Conservation (phyloP, 2,113 vertebrate species). For the Formicarius rufipectus region DNA sequence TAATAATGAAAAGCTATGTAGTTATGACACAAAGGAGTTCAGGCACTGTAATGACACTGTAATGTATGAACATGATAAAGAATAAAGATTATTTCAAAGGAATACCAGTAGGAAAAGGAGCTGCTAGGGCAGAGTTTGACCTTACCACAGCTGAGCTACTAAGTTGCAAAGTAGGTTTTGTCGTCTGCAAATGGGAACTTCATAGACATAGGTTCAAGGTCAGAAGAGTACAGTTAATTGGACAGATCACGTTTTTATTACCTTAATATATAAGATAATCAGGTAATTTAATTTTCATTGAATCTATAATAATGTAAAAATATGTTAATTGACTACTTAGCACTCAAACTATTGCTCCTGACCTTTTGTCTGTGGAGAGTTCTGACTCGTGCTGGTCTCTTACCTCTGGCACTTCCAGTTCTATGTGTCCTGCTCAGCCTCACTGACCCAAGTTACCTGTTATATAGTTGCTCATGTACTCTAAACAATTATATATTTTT, state of each 20-base stretch:
- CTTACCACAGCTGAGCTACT: neutral
- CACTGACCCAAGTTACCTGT: neutral
- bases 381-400: neutral
- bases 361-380: constrained; percentile 31
- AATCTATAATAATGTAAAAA: constrained; percentile 24
- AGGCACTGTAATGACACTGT: neutral
- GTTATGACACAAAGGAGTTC: neutral
- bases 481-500: neutral
- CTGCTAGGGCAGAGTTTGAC: neutral
- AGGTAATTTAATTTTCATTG: neutral
- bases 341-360: constrained; percentile 35
- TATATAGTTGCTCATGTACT: neutral
- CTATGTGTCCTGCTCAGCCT: neutral
- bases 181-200: neutral
- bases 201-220: constrained; percentile 37
- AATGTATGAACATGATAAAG: neutral
- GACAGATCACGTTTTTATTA: constrained; percentile 36
- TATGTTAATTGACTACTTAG: constrained; percentile 57
- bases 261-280: constrained; percentile 58
- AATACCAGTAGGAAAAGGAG: neutral
- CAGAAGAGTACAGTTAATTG: neutral
- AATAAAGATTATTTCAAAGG: neutral
- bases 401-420: neutral
- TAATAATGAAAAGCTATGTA: neutral
- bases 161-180: neutral